phyloP scores from a whole-genome alignment of 2,113 vertebrate genomes.

The Condylura cristata region DNA sequence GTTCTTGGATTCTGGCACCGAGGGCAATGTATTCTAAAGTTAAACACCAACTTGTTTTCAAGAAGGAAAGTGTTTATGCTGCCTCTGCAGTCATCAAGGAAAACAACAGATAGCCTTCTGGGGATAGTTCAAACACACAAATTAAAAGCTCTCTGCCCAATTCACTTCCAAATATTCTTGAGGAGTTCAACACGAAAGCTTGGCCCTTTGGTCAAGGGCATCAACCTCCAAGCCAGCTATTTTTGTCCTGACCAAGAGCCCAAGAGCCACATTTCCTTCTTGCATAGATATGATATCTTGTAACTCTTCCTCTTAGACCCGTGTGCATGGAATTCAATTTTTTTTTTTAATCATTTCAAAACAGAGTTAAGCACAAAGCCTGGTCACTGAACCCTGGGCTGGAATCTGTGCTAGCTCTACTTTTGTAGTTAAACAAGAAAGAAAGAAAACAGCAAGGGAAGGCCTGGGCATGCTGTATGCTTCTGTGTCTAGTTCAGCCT shows the following conservation, averaged over 20 bases:
- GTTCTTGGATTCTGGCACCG: background rate
- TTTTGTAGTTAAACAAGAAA: background rate
- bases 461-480: background rate
- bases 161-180: constrained; percentile 6
- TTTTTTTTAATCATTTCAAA: background rate
- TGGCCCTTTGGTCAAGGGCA: background rate
- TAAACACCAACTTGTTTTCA: constrained; percentile 35
- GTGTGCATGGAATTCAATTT: background rate
- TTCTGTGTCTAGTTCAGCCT: background rate
- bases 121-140: constrained; percentile 26
- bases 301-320: background rate
- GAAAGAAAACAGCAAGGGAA: background rate
- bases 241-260: background rate
- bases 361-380: background rate
- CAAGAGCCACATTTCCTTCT: constrained; percentile 28
- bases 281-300: constrained; percentile 22
- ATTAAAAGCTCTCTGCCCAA: constrained; percentile 39
- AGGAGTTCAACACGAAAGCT: background rate
- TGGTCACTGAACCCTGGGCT: background rate
- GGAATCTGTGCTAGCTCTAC: background rate
- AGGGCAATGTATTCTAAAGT: background rate
- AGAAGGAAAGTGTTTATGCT: constrained; percentile 55
- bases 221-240: background rate
- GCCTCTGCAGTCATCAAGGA: constrained; percentile 13
- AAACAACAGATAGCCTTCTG: constrained; percentile 37